A percentile compares a stretch with the other conserved stretches of the same genome.
These are phyloP conservation scores for Margarornis squamiger DNA, from an alignment of 2,797 vertebrate genomes.

Conservation along the genomic window DNA sequence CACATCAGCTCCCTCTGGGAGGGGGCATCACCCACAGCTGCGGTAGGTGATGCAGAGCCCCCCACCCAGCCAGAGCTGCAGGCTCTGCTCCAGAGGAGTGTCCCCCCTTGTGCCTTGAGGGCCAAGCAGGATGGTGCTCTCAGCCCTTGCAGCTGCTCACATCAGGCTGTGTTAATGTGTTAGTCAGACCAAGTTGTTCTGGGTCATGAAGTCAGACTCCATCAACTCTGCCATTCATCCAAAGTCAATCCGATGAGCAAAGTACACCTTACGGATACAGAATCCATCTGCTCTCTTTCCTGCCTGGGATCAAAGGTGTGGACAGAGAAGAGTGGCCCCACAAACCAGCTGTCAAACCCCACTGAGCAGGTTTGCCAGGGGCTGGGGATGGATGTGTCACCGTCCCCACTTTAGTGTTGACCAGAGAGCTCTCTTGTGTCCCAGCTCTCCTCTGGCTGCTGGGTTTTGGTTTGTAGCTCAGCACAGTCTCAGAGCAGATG, in stretches of 20 bases:
- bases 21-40: not conserved
- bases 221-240: not conserved
- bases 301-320: not conserved
- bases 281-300: not conserved
- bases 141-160: not conserved
- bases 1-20: not conserved
- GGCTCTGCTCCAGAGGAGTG: not conserved
- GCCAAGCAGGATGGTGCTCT: not conserved
- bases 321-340: not conserved
- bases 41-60: not conserved
- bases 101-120: not conserved
- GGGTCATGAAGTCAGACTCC: not conserved
- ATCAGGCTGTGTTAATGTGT: not conserved
- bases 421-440: not conserved
- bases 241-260: not conserved
- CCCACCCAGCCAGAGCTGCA: not conserved
- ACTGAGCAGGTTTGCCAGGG: not conserved
- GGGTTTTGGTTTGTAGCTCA: not conserved
- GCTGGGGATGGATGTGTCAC: not conserved
- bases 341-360: not conserved
- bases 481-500: fast-evolving
- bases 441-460: fast-evolving
- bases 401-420: not conserved
- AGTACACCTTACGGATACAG: not conserved
- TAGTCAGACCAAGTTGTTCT: not conserved